Evolutionary conservation across 2,797 vertebrate genomes (phyloP).

Genomic region (Lophotriccus pileatus): DNA sequence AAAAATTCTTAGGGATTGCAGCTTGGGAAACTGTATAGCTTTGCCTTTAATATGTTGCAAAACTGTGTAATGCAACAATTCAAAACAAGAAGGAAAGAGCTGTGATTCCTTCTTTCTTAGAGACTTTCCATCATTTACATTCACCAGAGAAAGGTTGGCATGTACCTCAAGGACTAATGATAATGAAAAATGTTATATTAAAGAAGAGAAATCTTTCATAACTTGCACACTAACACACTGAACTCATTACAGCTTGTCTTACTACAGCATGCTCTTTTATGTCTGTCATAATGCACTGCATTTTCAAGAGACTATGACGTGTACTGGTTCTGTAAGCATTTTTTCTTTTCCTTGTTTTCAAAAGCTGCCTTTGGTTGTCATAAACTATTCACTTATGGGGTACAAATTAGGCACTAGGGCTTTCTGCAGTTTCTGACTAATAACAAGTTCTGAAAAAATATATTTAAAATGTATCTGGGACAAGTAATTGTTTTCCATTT

Average conservation of each 20-base stretch:
- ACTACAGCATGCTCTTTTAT: constrained; percentile 43
- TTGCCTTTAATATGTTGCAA: not conserved
- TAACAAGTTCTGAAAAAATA: not conserved
- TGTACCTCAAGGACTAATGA: constrained; percentile 64
- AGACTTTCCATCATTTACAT: constrained; percentile 51
- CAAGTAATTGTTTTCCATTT: constrained; percentile 14
- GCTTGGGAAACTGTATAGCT: not conserved
- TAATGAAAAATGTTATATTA: constrained; percentile 64
- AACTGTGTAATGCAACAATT: not conserved
- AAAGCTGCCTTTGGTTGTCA: constrained; percentile 38
- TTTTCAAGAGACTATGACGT: constrained; percentile 47
- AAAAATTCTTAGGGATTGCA: not conserved
- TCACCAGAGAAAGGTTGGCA: not conserved
- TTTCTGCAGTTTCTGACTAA: constrained; percentile 38
- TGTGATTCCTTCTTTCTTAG: constrained; percentile 12
- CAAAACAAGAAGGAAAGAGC: not conserved
- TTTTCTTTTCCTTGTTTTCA: constrained; percentile 12
- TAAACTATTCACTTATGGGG: not conserved
- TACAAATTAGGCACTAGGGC: constrained; percentile 23
- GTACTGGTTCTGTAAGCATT: constrained; percentile 25
- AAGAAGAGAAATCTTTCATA: constrained; percentile 53
- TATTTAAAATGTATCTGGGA: constrained; percentile 30
- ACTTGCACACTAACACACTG: constrained; percentile 50
- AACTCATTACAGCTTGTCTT: constrained; percentile 55
- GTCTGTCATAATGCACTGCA: constrained; percentile 13